Conservation (phyloP, 1,140 invertebrate genomes). For the Lordiphosa collinella region DNA sequence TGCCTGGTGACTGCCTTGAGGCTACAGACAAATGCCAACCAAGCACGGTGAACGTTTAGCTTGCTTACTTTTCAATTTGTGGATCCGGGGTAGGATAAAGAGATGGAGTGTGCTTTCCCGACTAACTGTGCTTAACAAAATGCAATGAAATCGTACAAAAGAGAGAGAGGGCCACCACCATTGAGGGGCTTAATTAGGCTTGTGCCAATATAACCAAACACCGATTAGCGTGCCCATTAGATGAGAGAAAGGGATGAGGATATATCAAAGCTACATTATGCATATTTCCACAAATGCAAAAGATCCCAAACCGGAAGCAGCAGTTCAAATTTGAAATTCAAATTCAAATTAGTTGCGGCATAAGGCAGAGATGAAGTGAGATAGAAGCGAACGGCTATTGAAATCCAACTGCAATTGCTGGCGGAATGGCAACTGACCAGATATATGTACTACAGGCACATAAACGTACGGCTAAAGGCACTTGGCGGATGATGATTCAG, state of each 20-base stretch:
- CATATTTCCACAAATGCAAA: constrained; percentile 19
- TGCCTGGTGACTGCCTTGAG: constrained; percentile 38
- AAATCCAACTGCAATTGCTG: not conserved
- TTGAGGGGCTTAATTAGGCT: constrained; percentile 4
- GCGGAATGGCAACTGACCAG: no score
- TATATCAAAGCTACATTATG: constrained; percentile 46
- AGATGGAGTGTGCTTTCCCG: not conserved
- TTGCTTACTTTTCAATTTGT: constrained; percentile 68
- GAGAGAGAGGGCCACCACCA: constrained; percentile 1
- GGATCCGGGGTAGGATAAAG: not conserved
- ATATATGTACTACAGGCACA: no score
- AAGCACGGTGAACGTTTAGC: constrained; percentile 63
- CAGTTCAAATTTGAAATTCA: not conserved
- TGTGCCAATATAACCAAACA: constrained; percentile 33
- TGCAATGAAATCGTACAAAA: constrained; percentile 54
- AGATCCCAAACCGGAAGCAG: not conserved
- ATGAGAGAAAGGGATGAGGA: no score
- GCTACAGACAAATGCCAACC: constrained; percentile 54
- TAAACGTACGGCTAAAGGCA: no score
- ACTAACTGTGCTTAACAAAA: constrained; percentile 51
- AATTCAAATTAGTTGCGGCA: constrained; percentile 5
- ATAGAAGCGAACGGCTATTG: constrained; percentile 17
- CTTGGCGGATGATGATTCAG: no score
- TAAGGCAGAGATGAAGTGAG: constrained; percentile 18
- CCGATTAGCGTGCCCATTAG: constrained; percentile 40